Conservation (phyloP, 2,888 invertebrate genomes). For the Drosophila atripex region DNA sequence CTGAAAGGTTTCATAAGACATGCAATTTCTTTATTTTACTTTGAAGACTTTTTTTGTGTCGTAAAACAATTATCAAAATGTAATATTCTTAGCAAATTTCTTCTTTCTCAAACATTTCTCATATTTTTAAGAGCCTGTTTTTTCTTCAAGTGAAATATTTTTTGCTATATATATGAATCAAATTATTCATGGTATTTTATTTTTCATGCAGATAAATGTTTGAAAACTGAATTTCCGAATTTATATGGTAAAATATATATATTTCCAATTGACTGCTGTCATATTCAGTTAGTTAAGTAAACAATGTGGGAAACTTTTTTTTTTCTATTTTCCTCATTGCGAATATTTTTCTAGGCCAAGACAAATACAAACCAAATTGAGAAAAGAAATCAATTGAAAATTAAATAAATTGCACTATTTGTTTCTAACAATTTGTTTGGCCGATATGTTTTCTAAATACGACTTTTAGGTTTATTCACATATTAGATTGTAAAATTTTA, state of each 20-base stretch:
- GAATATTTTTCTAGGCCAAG: constrained; percentile 5
- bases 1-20: constrained; percentile 14
- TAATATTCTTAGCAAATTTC: background rate
- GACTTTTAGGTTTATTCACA: background rate
- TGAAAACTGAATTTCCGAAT: background rate
- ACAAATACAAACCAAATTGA: constrained; percentile 13
- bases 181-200: background rate
- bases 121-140: background rate
- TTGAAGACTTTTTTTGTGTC: background rate
- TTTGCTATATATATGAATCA: background rate
- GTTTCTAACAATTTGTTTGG: background rate
- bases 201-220: background rate
- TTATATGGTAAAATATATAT: background rate
- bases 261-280: constrained; percentile 22
- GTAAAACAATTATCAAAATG: background rate
- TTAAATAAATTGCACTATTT: background rate
- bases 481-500: too few species aligned
- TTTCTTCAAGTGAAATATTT: background rate
- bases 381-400: background rate
- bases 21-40: constrained; percentile 9
- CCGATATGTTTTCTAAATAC: background rate
- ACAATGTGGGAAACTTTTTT: constrained; percentile 21
- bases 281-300: constrained; percentile 24
- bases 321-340: constrained; percentile 22
- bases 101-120: background rate